A percentile compares a stretch with the other conserved stretches of the same genome.
phyloP scores from a whole-genome alignment of 2,113 vertebrate species.

The Gymnobelideus leadbeateri region DNA sequence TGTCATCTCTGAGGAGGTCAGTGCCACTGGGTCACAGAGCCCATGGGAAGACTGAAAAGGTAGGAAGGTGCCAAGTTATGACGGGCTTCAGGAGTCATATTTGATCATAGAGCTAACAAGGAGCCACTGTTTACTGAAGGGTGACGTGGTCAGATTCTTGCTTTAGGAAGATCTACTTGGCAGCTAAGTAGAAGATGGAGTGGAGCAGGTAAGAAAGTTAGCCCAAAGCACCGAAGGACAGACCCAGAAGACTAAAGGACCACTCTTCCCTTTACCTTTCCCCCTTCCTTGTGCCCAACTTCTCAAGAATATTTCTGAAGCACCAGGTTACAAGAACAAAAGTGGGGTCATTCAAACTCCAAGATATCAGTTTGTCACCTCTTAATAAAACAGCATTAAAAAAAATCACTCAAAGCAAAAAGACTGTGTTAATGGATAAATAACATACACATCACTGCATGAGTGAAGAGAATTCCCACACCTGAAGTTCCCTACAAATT shows the following conservation, averaged over 20 bases:
- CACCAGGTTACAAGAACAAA: not conserved
- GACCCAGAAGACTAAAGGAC: not conserved
- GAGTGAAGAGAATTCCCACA: not conserved
- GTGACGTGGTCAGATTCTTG: not conserved
- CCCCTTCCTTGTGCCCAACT: conserved; percentile 6
- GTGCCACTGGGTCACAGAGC: not conserved
- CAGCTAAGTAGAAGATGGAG: not conserved
- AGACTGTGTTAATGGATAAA: not conserved
- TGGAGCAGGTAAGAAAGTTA: conserved; percentile 1
- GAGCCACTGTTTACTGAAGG: not conserved
- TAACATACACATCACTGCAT: not conserved
- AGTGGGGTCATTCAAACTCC: not conserved
- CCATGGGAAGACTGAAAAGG: not conserved
- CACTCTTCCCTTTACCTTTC: not conserved
- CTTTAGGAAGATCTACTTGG: not conserved
- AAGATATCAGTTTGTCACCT: not conserved
- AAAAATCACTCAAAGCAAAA: not conserved
- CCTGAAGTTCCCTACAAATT: not conserved
- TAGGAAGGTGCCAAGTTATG: not conserved
- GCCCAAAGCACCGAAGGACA: not conserved
- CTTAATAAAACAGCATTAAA: not conserved
- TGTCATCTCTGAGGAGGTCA: too few relatives aligned
- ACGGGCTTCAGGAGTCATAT: too few relatives aligned
- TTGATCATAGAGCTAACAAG: not conserved
- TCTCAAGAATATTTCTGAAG: not conserved